Evolutionary conservation across 1,140 invertebrate genomes (phyloP), one percentile per base, ranked within the genome.

Genomic region (Drosophila seguyi): DNA sequence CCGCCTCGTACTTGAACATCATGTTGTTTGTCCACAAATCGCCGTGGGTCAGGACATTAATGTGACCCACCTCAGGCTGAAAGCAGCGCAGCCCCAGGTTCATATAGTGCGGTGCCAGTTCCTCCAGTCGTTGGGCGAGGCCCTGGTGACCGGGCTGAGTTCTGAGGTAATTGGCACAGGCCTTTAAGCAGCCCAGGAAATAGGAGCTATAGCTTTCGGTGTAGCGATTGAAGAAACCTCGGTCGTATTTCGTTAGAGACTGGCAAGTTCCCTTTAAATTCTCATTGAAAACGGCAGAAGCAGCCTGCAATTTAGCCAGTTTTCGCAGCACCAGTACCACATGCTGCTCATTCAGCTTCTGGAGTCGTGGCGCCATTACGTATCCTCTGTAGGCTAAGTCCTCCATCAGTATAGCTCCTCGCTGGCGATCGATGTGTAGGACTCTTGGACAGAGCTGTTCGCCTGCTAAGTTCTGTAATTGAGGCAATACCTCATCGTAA

Each of bases 11-110:
- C 45, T 93, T 93, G 83, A 95, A 95, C 72, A 96, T 84, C 92
- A 95, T 94, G 79, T 96, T 96, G 76, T 95, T 95, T 0, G 94
- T 91, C 95, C 95, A 95, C n/a, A 93, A 92, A 81, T 96, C 95
- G 22, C 95, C 95, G 61, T 95, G 95, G 69, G 94, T 94, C 22
- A 96, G 90, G 4, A 95, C 94, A 69, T 94, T 93, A 47, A 95
- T 94, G 56, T 94, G 93, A n/a, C 93, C 88, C 3, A 90, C 62
- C 16, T 93, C 66, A 4, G 75, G 63, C 38, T 81, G 79, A 58
- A 91, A 91, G 14, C 73, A 71, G 14, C 55, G 56, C 52, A 76
- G 52, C n/a, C 81, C 87, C 38, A 82, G 50, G 34, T 75, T 63
- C 76, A 88, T 77, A 52, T 86, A 79, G 27, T 79, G 56, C 0